Evolutionary conservation across 2,113 vertebrate genomes (phyloP), one percentile per base, ranked within the genome.

Genomic region (Struthio camelus): DNA sequence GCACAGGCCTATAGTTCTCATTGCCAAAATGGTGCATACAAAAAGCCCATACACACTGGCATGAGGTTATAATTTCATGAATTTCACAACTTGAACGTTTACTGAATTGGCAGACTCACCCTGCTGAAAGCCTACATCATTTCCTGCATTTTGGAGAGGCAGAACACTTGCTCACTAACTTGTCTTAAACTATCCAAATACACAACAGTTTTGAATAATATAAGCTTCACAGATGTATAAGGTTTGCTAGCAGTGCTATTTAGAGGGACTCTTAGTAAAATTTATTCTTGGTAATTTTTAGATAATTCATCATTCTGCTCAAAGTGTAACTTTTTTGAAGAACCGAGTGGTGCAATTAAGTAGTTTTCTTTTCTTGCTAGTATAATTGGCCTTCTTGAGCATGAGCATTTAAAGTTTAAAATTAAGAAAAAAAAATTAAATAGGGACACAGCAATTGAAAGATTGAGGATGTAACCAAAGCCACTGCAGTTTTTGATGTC

Each of bases 401-500:
- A 18, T 83, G 46, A 66, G 17, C 46, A 73, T 16, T 5, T 88
- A n/a, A 92, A 88, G 32, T 85, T 56, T 89, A 32, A 40, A 58
- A 32, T 42, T 32, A 19, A 32, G 28, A 16, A 13, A 32, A 69
- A 93, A 40, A 32, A 67, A 65, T 38, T 67, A 59, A 86, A 80
- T 9, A 30, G 42, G 70, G 40, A 42, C 82, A 62, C 6, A 59
- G 19, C 32, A 77, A 81, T 64, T 50, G 51, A 50, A 96, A 92
- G 91, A 72, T 77, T 5, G 23, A 61, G 59, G 24, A 72, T 4
- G 10, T 36, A 73, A 44, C 23, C 56, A 75, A 62, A 96, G 78
- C 59, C 89, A 93, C 94, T 94, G 78, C 94, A 87, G 98, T 93
- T 98, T 99, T 98, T 99, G 99, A 99, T 99, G 99, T 98, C 97